These are phyloP conservation scores for Berghia stephanieae DNA, from an alignment of 1,140 invertebrate species.

Conservation along the genomic window DNA sequence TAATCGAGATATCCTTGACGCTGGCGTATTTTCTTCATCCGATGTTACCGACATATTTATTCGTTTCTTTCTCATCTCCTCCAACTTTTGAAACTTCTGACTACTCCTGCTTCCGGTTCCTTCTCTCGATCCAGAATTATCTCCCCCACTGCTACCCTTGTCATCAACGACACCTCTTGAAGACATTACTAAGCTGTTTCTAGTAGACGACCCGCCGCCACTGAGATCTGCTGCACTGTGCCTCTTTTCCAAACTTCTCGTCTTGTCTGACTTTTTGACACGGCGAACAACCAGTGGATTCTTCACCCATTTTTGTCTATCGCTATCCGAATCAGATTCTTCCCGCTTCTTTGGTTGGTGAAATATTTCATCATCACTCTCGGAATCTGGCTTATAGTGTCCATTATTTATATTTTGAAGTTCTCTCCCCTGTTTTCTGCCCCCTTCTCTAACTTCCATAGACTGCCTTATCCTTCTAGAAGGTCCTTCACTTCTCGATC, in stretches of 20 bases:
- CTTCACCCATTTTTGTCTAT: constrained; percentile 53
- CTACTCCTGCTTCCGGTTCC: constrained; percentile 34
- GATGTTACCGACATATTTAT: constrained; percentile 57
- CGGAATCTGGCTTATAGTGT: constrained; percentile 8
- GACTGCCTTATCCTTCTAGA: constrained; percentile 31
- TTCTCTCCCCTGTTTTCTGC: constrained; percentile 29
- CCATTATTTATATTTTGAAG: background rate
- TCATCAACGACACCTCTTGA: constrained; percentile 25
- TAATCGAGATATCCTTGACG: constrained; percentile 53
- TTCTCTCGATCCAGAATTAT: constrained; percentile 30
- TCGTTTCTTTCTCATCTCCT: constrained; percentile 55
- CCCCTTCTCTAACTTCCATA: constrained; percentile 31
- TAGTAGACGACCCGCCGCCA: constrained; percentile 23
- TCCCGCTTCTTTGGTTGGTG: constrained; percentile 32
- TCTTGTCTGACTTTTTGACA: constrained; percentile 40
- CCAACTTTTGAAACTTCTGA: constrained; percentile 56
- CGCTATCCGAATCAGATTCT: constrained; percentile 52
- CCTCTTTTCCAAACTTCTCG: constrained; percentile 42
- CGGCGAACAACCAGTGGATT: constrained; percentile 50
- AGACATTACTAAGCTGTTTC: constrained; percentile 35
- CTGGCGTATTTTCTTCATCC: constrained; percentile 58
- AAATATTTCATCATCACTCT: constrained; percentile 40
- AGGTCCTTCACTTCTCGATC: constrained; percentile 57
- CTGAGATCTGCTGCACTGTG: constrained; percentile 1
- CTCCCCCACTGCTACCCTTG: constrained; percentile 7